Evolutionary conservation across 2,113 vertebrate species (phyloP).

Genomic region (Myrmecobius fasciatus): DNA sequence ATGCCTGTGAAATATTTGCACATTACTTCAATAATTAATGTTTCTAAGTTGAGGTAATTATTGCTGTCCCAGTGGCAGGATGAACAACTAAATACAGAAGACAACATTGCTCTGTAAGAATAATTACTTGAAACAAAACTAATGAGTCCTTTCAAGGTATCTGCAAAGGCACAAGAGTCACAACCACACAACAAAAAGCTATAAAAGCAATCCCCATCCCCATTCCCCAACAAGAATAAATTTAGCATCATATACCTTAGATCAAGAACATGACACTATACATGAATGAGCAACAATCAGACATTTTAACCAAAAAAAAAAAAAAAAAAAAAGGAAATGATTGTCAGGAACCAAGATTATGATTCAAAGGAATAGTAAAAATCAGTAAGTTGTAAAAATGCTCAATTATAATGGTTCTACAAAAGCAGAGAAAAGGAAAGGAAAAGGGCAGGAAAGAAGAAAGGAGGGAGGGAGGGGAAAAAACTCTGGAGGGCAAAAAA

Average conservation of each 20-base stretch:
- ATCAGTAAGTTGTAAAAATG: neutral
- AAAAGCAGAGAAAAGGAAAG: neutral
- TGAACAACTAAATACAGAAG: constrained; percentile 49
- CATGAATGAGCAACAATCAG: neutral
- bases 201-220: neutral
- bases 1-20: constrained; percentile 48
- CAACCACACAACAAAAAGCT: constrained; percentile 3
- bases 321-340: neutral
- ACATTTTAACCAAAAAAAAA: too few relatives aligned
- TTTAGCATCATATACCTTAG: neutral
- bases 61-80: constrained; percentile 50
- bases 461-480: neutral
- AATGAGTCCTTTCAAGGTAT: neutral
- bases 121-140: constrained; percentile 68
- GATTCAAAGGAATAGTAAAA: neutral
- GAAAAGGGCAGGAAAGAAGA: neutral
- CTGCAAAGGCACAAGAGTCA: constrained; percentile 38
- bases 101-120: constrained; percentile 49
- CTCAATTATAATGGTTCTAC: neutral
- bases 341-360: neutral
- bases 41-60: constrained; percentile 64
- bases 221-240: neutral
- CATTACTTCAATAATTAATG: constrained; percentile 66
- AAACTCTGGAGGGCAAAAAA: neutral
- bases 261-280: neutral